Evolutionary conservation across 2,113 vertebrate species (phyloP).

Genomic region (Semicossyphus pulcher): DNA sequence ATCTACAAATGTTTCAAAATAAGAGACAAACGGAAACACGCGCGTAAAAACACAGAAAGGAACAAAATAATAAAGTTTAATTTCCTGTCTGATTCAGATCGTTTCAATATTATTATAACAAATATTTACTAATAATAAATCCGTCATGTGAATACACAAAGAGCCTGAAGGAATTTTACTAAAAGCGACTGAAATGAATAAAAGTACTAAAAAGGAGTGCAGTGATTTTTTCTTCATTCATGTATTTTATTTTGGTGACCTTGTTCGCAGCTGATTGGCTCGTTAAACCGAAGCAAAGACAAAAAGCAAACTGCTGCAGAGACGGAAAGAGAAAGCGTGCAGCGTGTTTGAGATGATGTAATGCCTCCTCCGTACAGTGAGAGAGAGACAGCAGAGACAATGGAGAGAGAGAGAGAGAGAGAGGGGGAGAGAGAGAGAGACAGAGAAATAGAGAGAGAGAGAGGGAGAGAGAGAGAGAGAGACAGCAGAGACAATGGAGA

Average conservation of each 20-base stretch:
- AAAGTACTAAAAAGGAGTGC: neutral
- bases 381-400: no score
- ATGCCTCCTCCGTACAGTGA: slow-evolving; percentile 25
- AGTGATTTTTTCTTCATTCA: neutral
- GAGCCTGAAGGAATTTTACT: neutral
- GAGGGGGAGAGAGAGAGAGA: neutral
- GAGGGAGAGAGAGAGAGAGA: neutral
- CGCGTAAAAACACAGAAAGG: no score
- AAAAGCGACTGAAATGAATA: neutral
- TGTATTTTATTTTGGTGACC: neutral
- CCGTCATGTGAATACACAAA: no score
- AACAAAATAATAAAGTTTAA: no score
- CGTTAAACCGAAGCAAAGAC: neutral
- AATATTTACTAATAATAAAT: no score
- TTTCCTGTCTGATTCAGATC: no score
- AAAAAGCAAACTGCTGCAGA: neutral
- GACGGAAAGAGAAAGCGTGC: neutral
- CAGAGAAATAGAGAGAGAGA: neutral
- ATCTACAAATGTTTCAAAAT: no score
- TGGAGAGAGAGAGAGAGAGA: neutral
- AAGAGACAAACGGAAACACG: no score
- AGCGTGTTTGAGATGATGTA: slow-evolving; percentile 49
- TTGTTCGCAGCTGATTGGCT: neutral
- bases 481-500: no score
- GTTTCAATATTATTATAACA: no score